A percentile compares a stretch with the other conserved stretches of the same genome.
Evolutionary conservation across 2,797 vertebrate genomes (phyloP).

Genomic region (Enteromius mattozi): DNA sequence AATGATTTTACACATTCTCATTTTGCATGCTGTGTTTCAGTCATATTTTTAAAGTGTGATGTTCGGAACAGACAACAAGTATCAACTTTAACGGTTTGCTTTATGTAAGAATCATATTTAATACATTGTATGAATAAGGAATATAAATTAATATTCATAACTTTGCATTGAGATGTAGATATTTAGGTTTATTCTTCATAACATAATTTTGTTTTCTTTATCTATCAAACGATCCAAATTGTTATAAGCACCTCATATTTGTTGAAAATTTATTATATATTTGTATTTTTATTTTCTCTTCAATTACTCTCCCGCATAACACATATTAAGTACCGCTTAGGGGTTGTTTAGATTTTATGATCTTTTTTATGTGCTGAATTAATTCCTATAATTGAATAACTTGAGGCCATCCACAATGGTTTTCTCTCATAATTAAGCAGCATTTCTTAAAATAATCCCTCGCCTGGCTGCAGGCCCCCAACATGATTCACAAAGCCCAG

Average conservation of each 20-base stretch:
- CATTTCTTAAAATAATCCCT: conserved; percentile 71
- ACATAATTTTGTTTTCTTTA: neutral
- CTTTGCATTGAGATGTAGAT: neutral
- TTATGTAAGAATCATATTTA: neutral
- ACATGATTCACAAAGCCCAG: conserved; percentile 66
- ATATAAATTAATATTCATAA: neutral
- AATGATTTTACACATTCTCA: neutral
- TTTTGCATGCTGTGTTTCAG: neutral
- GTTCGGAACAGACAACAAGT: neutral
- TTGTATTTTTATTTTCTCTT: conserved; percentile 46
- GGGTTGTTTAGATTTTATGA: conserved; percentile 76
- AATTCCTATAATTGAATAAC: conserved; percentile 79
- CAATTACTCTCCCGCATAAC: conserved; percentile 51
- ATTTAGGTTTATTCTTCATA: neutral
- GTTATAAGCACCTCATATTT: neutral
- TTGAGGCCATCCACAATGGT: conserved; percentile 71
- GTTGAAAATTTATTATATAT: conserved; percentile 30
- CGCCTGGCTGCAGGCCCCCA: conserved; percentile 61
- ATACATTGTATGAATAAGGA: neutral
- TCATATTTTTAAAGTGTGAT: neutral
- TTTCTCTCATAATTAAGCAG: conserved; percentile 76
- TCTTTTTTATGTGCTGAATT: conserved; percentile 76
- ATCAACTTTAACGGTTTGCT: neutral
- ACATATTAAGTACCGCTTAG: conserved; percentile 62
- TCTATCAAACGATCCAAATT: neutral